phyloP scores from a whole-genome alignment of 35 echinoderm and acorn worm species.

The Antedon bifida region DNA sequence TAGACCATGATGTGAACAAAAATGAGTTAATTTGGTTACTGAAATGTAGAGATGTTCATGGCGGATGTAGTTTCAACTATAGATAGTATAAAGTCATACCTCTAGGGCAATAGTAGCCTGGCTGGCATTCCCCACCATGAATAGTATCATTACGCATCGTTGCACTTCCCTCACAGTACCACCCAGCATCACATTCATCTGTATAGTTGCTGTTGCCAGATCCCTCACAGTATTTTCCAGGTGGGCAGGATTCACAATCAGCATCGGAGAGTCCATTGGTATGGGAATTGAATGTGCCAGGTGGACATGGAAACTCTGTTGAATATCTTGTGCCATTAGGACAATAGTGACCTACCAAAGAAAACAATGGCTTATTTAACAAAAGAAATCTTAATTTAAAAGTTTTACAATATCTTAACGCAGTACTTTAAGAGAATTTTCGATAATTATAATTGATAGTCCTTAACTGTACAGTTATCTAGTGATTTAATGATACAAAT shows the following conservation, averaged over 20 bases:
- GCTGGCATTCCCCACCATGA: constrained; percentile 59
- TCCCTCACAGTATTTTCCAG: constrained; percentile 77
- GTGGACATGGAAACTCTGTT: constrained; percentile 70
- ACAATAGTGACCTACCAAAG: constrained; percentile 62
- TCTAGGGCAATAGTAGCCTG: constrained; percentile 59
- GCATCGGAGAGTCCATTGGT: constrained; percentile 29
- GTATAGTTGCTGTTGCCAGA: constrained; percentile 94
- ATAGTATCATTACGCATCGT: constrained; percentile 44
- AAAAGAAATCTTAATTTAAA: no score
- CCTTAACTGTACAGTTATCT: no score
- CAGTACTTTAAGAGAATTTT: neutral
- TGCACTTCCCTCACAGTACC: constrained; percentile 76
- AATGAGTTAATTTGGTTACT: no score
- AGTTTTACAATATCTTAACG: no score
- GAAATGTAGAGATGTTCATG: no score
- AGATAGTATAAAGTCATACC: no score
- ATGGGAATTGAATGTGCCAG: constrained; percentile 75
- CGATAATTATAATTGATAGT: no score
- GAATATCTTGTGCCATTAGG: constrained; percentile 73
- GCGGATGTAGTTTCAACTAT: no score
- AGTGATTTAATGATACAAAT: no score
- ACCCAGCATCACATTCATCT: constrained; percentile 80
- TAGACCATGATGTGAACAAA: no score
- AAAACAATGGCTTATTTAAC: no score
- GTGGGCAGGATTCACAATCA: constrained; percentile 68